A percentile compares a stretch with the other conserved stretches of the same genome.
These are phyloP conservation scores for Pterobdella sp. DNA, from an alignment of 2,888 invertebrate genomes.

Conservation along the genomic window DNA sequence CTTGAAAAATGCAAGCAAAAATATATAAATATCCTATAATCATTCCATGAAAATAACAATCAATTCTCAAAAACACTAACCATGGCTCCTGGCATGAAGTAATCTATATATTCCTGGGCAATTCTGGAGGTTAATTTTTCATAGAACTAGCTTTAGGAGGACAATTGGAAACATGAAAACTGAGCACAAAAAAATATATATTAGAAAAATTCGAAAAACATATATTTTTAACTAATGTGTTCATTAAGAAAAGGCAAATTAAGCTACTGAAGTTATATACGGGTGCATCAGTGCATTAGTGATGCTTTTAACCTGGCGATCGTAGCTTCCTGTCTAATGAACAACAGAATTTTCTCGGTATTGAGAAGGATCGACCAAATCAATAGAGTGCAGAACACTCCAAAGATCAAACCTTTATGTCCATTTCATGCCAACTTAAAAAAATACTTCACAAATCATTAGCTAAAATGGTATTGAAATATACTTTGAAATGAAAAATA, in stretches of 20 bases:
- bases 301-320: conserved; percentile 32
- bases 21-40: neutral
- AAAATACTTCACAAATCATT: neutral
- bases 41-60: neutral
- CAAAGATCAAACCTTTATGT: conserved; percentile 37
- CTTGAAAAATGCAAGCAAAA: neutral
- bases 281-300: neutral
- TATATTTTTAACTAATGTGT: too few species aligned
- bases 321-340: conserved; percentile 36
- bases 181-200: too few species aligned
- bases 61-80: conserved; percentile 27
- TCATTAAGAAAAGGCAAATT: too few species aligned
- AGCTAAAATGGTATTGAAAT: neutral
- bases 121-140: conserved; percentile 30
- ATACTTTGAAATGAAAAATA: neutral
- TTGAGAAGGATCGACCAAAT: conserved; percentile 37
- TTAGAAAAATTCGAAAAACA: neutral
- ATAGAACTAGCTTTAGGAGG: neutral
- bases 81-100: conserved; percentile 38
- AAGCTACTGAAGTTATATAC: neutral
- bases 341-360: conserved; percentile 36
- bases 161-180: too few species aligned
- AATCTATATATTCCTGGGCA: conserved; percentile 37
- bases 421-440: neutral
- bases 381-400: conserved; percentile 34